Conservation (phyloP, 2,113 vertebrate genomes). For the Boleophthalmus pectinirostris region DNA sequence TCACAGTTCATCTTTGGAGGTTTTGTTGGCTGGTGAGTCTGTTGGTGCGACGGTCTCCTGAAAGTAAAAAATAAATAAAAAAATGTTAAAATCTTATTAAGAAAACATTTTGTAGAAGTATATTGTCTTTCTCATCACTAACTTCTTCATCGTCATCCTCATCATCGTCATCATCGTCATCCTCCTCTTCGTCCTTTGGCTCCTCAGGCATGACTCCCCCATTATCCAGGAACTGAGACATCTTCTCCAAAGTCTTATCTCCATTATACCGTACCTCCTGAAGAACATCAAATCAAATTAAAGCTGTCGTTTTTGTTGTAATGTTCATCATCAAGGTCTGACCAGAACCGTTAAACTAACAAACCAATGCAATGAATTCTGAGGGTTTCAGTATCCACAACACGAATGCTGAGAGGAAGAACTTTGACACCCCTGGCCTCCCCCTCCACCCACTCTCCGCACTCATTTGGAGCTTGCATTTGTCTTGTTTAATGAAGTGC, state of each 20-base stretch:
- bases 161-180: constrained; percentile 42
- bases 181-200: constrained; percentile 30
- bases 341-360: too few species aligned
- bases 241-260: constrained; percentile 83
- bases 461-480: too few species aligned
- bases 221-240: constrained; percentile 86
- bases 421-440: too few species aligned
- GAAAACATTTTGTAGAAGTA: too few species aligned
- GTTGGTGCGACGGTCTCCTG: constrained; percentile 45
- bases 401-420: too few species aligned
- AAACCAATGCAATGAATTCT: too few species aligned
- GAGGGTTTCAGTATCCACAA: too few species aligned
- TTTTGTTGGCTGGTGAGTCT: constrained; percentile 25
- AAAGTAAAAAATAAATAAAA: constrained; percentile 1
- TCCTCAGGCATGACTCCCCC: constrained; percentile 79
- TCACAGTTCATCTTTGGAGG: constrained; percentile 72
- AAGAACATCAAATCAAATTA: neutral
- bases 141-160: neutral
- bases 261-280: constrained; percentile 83
- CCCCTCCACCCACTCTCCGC: too few species aligned
- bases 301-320: too few species aligned
- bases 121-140: neutral
- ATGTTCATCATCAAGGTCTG: too few species aligned
- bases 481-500: too few species aligned
- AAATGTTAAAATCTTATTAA: neutral